A percentile compares a stretch with the other conserved stretches of the same genome.
Evolutionary conservation across 37 sponge, comb jelly and placozoan genomes (phyloP).

Genomic region (Cliona cf. orientalis): DNA sequence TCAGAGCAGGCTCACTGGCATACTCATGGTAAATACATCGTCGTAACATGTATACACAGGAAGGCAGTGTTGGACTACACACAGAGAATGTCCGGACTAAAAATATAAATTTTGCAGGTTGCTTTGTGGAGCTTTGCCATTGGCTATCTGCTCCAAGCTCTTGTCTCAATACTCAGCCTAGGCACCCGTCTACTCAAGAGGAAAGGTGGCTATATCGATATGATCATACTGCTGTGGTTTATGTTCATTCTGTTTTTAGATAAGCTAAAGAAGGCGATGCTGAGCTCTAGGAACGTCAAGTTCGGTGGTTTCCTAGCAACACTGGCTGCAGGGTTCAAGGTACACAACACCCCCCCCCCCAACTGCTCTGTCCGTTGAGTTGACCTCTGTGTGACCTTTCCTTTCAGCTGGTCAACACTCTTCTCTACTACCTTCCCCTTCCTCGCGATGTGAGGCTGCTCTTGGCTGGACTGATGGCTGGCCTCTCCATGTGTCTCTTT

Average conservation of each 20-base stretch:
- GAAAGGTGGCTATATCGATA: no score
- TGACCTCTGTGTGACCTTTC: not conserved
- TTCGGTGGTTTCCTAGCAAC: conserved; percentile 44
- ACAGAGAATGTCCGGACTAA: no score
- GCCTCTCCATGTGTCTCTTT: conserved; percentile 50
- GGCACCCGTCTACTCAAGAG: not conserved
- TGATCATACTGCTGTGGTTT: not conserved
- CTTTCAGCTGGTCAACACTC: conserved; percentile 12
- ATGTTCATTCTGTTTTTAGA: no score
- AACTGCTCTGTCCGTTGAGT: not conserved
- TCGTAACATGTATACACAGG: no score
- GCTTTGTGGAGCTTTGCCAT: conserved; percentile 49
- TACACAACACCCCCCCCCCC: not conserved
- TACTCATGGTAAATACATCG: no score
- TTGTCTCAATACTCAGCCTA: not conserved
- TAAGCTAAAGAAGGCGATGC: conserved; percentile 12
- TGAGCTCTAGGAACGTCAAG: conserved; percentile 13
- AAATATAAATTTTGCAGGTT: no score
- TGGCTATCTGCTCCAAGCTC: conserved; percentile 38
- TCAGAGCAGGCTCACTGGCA: no score
- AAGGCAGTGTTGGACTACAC: no score
- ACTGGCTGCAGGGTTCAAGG: conserved; percentile 41
- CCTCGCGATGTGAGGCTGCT: not conserved
- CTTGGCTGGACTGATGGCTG: conserved; percentile 56
- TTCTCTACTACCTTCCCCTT: not conserved